phyloP scores from a whole-genome alignment of 1,140 invertebrate species.

The Euborellia annulipes region DNA sequence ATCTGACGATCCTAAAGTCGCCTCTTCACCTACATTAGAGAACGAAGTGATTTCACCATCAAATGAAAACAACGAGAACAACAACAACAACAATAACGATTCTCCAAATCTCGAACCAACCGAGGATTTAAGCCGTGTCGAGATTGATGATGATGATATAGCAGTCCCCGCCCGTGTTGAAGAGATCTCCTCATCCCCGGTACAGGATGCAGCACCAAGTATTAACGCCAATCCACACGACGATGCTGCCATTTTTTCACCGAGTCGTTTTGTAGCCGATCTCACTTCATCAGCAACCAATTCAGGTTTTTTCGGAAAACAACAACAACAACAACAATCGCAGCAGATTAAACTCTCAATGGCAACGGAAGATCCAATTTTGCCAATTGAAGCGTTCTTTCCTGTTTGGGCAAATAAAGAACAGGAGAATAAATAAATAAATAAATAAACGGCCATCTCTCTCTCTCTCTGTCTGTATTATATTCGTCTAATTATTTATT shows the following conservation, averaged over 20 bases:
- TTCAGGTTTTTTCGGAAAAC: not conserved
- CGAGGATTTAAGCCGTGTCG: not conserved
- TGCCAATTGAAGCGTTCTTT: constrained; percentile 36
- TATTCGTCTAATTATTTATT: too few relatives aligned
- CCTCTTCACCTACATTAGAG: constrained; percentile 6
- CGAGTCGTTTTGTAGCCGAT: constrained; percentile 31
- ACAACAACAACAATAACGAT: constrained; percentile 11
- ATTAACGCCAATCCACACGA: constrained; percentile 7
- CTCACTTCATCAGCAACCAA: constrained; percentile 29
- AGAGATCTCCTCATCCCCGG: not conserved
- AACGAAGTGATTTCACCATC: not conserved
- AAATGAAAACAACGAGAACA: not conserved
- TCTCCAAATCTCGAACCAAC: constrained; percentile 1
- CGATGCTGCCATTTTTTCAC: constrained; percentile 2
- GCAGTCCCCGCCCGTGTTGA: constrained; percentile 10
- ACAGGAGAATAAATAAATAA: not conserved
- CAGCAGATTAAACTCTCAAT: constrained; percentile 29
- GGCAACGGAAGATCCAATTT: constrained; percentile 31
- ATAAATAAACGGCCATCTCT: too few relatives aligned
- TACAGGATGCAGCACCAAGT: not conserved
- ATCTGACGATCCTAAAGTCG: constrained; percentile 25
- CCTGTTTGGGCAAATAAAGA: constrained; percentile 10
- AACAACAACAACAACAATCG: constrained; percentile 20
- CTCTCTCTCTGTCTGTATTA: too few relatives aligned
- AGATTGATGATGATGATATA: constrained; percentile 2